These are phyloP conservation scores for Axea sp. DNA, from an alignment of 2,888 invertebrate genomes.

Conservation along the genomic window DNA sequence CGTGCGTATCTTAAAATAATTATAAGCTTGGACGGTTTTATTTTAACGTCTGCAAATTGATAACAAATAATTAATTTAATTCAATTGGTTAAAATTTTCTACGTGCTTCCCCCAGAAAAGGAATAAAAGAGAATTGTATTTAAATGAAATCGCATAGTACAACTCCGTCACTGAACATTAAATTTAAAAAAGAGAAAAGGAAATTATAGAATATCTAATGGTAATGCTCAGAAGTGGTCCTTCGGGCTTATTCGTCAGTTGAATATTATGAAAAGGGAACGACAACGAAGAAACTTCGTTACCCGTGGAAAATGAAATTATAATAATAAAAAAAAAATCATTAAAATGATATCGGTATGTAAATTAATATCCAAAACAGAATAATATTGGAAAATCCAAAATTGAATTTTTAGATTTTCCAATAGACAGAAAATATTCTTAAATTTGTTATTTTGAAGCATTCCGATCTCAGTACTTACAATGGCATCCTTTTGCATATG, in stretches of 20 bases:
- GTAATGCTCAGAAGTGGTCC: conserved; percentile 43
- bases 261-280: conserved; percentile 44
- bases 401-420: background rate
- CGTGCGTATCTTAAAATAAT: too few relatives aligned
- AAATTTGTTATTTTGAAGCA: conserved; percentile 20
- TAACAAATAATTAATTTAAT: too few relatives aligned
- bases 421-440: conserved; percentile 25
- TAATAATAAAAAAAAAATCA: too few relatives aligned
- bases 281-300: conserved; percentile 23
- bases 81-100: too few relatives aligned
- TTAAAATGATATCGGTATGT: too few relatives aligned
- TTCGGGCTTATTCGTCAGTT: conserved; percentile 33
- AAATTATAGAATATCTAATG: conserved; percentile 50
- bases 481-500: conserved; percentile 6
- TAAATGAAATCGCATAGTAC: conserved; percentile 22
- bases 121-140: too few relatives aligned
- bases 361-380: too few relatives aligned
- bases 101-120: too few relatives aligned
- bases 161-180: conserved; percentile 3
- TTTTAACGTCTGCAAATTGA: too few relatives aligned
- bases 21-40: too few relatives aligned
- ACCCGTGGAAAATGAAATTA: conserved; percentile 37
- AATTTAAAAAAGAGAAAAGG: too few relatives aligned
- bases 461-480: conserved; percentile 11
- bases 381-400: too few relatives aligned